These are phyloP conservation scores for Drosophila mercatorum DNA, from an alignment of 2,888 invertebrate species.

Conservation along the genomic window DNA sequence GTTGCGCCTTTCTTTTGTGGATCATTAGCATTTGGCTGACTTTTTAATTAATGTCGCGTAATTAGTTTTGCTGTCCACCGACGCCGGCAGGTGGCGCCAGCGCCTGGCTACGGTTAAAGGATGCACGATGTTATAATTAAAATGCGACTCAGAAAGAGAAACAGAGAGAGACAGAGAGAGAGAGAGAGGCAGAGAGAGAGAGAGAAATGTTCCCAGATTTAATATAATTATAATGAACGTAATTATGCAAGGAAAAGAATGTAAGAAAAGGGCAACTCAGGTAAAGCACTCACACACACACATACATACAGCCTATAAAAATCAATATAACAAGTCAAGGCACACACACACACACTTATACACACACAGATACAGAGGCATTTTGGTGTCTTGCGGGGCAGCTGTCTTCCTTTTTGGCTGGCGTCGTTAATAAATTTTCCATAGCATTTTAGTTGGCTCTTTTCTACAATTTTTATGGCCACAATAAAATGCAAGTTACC, in stretches of 20 bases:
- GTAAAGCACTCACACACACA: conserved; percentile 11
- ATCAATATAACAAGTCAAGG: conserved; percentile 58
- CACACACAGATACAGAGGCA: conserved; percentile 5
- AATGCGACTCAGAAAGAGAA: conserved; percentile 6
- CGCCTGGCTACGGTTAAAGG: conserved; percentile 9
- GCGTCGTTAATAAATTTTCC: conserved; percentile 61
- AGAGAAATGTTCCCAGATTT: conserved; percentile 61
- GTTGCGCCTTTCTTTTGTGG: conserved; percentile 12
- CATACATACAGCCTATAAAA: conserved; percentile 17
- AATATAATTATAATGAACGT: conserved; percentile 74
- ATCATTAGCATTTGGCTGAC: conserved; percentile 58
- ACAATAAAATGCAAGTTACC: conserved; percentile 63
- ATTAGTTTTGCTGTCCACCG: conserved; percentile 64
- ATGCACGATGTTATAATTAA: conserved; percentile 13
- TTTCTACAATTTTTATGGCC: conserved; percentile 57
- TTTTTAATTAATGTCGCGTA: conserved; percentile 74
- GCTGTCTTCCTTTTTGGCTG: conserved; percentile 53
- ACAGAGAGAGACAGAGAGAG: conserved; percentile 1
- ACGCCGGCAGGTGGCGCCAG: conserved; percentile 61
- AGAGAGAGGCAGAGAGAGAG: conserved; percentile 5
- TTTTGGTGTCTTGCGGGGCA: conserved; percentile 42
- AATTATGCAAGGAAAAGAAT: conserved; percentile 57
- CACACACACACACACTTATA: conserved; percentile 23
- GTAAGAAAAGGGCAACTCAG: conserved; percentile 27
- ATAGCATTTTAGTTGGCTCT: conserved; percentile 61